Evolutionary conservation across 2,797 vertebrate genomes (phyloP).

Genomic region (Calcarius lapponicus): DNA sequence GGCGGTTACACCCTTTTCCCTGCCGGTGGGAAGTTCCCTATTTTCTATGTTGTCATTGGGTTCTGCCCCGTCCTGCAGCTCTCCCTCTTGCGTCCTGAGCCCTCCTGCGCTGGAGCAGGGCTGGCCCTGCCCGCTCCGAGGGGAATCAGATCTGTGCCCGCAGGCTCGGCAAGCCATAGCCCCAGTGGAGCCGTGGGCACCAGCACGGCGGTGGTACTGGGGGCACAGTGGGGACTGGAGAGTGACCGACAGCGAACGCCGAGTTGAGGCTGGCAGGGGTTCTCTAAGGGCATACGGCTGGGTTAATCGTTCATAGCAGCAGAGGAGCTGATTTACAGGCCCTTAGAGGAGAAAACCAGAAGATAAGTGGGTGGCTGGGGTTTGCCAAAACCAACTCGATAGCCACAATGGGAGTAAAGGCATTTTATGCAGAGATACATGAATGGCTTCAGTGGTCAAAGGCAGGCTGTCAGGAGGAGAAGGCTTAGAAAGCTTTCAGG

Average conservation of each 20-base stretch:
- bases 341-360: not conserved
- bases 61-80: not conserved
- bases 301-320: not conserved
- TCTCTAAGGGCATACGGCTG: not conserved
- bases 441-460: not conserved
- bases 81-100: not conserved
- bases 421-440: not conserved
- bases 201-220: fast-evolving
- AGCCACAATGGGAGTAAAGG: not conserved
- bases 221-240: not conserved
- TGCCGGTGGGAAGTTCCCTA: not conserved
- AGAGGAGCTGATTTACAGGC: not conserved
- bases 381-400: slow-evolving; percentile 13
- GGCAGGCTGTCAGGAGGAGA: not conserved
- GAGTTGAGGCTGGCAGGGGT: not conserved
- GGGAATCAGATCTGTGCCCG: not conserved
- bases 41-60: not conserved
- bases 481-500: not conserved
- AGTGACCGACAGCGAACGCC: not conserved
- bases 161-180: not conserved
- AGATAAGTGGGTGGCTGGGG: slow-evolving; percentile 8
- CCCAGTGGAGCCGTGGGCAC: not conserved
- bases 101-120: not conserved
- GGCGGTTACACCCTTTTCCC: not conserved
- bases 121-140: not conserved